Evolutionary conservation across 1,140 invertebrate species (phyloP), one percentile per base, ranked within the genome.

Genomic region (Saxidomus purpurata): DNA sequence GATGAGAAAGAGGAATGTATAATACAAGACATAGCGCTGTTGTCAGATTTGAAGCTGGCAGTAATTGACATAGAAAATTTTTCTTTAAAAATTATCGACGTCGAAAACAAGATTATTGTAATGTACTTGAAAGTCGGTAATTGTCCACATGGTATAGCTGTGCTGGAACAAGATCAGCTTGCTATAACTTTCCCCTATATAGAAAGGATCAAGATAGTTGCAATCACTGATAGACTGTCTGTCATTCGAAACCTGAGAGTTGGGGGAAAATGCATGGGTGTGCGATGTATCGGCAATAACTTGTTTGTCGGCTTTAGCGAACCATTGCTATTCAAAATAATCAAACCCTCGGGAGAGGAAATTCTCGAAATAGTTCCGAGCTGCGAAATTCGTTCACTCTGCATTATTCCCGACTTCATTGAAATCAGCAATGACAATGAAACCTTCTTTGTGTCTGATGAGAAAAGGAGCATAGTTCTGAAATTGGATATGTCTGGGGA

Each of bases 401-500:
- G 40, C 43, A 52, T 11, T 31, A 4, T 74, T 25, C 69, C 74
- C 4, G 3, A 43, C 31, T 52, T 52, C 52, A 47, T 77, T 15
- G 43, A 11, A 31, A 25, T 77, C 13, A 31, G 38, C 52, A 6
- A 40, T n/a, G 74, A 77, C 28, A 43, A 77, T 6, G 52, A 8
- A 4, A 8, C 15, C 9, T 52, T 77, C 43, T 77, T 52, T 28
- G 28, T 77, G n/a, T 31, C 74, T 31, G 74, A 77, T 28, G 49
- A 22, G 43, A 77, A 43, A 31, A 47, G 19, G 1, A 47, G 52
- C 43, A 49, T 25, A 28, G 25, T 77, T 9, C 9, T 77, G 15
- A 52, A 6, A 22, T 3, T 77, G 13, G 74, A 77, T 77, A 77
- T 77, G 38, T 25, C 49, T 49, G 74, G 74, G n/a, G 52, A 25